phyloP scores from a whole-genome alignment of 53 echinoderm and acorn worm species.

The Patiria pectinifera region DNA sequence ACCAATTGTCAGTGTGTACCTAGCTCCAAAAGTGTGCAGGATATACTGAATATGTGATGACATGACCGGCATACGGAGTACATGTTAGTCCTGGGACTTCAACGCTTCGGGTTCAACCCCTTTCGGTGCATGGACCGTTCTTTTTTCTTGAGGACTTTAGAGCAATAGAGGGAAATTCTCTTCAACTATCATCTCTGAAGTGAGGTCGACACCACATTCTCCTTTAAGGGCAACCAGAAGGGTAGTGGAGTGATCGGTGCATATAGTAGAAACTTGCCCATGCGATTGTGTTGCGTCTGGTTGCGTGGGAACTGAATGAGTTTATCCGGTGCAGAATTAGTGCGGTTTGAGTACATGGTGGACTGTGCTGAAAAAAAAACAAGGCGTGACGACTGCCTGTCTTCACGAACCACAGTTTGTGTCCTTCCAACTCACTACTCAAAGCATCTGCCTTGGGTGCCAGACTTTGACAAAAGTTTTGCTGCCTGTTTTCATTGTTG shows the following conservation, averaged over 20 bases:
- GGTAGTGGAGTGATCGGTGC: too few species aligned
- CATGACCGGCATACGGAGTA: background rate
- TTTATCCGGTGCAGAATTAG: background rate
- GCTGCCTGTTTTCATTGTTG: background rate
- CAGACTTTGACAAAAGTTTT: background rate
- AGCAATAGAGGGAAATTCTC: background rate
- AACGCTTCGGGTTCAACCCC: background rate
- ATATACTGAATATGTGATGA: too few species aligned
- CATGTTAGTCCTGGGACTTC: background rate
- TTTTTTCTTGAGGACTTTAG: background rate
- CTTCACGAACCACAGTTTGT: background rate
- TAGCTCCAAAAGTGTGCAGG: background rate
- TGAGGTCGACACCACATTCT: background rate
- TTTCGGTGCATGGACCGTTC: background rate
- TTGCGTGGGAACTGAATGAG: constrained; percentile 31
- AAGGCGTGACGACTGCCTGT: background rate
- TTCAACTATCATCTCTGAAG: background rate
- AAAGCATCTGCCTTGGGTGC: background rate
- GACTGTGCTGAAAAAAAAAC: background rate
- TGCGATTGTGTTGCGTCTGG: constrained; percentile 12
- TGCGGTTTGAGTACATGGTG: background rate
- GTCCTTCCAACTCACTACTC: background rate
- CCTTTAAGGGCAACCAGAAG: too few species aligned
- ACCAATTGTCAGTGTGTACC: background rate
- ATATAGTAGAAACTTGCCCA: background rate